phyloP scores from a whole-genome alignment of 2,797 vertebrate genomes.

The Protonibea diacanthus region DNA sequence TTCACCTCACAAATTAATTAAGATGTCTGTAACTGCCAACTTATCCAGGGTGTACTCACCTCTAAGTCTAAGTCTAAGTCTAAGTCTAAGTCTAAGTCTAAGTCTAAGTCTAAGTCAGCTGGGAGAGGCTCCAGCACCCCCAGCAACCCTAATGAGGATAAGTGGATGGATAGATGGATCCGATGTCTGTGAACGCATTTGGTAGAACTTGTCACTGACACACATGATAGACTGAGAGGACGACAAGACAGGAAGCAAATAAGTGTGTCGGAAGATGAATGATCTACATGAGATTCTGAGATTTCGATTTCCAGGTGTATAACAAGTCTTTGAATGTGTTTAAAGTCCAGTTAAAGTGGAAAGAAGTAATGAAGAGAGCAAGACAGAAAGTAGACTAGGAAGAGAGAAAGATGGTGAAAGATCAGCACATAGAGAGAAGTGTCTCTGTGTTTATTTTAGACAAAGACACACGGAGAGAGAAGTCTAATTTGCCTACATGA shows the following conservation, averaged over 20 bases:
- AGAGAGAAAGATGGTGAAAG: background rate
- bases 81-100: no score
- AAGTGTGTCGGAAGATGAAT: background rate
- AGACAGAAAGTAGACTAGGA: background rate
- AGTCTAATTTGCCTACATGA: conserved; percentile 18
- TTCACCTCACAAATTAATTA: background rate
- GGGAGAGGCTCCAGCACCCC: no score
- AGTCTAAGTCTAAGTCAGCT: no score
- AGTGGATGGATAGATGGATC: no score
- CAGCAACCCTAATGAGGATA: no score
- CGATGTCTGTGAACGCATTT: background rate
- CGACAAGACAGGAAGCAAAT: background rate
- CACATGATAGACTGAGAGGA: background rate
- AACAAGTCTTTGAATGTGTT: background rate
- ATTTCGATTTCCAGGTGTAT: conserved; percentile 6
- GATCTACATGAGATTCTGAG: background rate
- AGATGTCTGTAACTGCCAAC: no score
- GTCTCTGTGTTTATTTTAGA: conserved; percentile 3
- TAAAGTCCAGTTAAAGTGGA: background rate
- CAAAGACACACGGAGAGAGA: background rate
- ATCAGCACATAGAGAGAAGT: background rate
- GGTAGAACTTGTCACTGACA: background rate
- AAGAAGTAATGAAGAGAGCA: no score
- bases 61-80: no score
- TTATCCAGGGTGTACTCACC: no score